Evolutionary conservation across 92 coral and sea anemone genomes (phyloP).

Genomic region (Heliopora coerulea): DNA sequence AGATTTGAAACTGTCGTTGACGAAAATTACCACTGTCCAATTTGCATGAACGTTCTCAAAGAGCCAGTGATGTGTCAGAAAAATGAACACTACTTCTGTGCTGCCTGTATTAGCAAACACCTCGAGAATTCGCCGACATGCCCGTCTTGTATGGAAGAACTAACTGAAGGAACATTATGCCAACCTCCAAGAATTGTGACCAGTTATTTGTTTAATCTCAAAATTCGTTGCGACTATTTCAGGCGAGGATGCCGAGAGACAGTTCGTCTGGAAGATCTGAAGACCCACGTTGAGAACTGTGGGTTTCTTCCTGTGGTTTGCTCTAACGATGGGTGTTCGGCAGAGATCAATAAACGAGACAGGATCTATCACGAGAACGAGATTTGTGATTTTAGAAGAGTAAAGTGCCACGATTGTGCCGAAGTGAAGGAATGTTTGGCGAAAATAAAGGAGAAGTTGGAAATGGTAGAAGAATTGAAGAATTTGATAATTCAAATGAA

Average conservation of each 20-base stretch:
- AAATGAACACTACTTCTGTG: constrained; percentile 62
- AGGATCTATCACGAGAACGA: constrained; percentile 2
- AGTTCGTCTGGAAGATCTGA: constrained; percentile 47
- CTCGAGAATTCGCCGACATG: constrained; percentile 45
- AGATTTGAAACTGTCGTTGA: too few relatives aligned
- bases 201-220: constrained; percentile 50
- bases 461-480: neutral
- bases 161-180: constrained; percentile 23
- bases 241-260: constrained; percentile 49
- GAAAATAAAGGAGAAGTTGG: neutral
- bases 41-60: too few relatives aligned
- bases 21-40: too few relatives aligned
- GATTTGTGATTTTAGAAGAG: constrained; percentile 30
- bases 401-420: too few relatives aligned
- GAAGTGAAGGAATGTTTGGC: neutral
- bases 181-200: constrained; percentile 59
- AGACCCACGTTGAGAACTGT: constrained; percentile 41
- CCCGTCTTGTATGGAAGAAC: constrained; percentile 57
- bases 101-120: constrained; percentile 58
- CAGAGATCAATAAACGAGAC: constrained; percentile 9
- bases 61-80: constrained; percentile 65
- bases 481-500: too few relatives aligned
- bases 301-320: constrained; percentile 54
- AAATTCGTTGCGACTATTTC: constrained; percentile 52
- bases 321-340: constrained; percentile 49